Base-by-base conservation (phyloP, 2,888 invertebrate genomes). In the Antheraea yamamai region DNA sequence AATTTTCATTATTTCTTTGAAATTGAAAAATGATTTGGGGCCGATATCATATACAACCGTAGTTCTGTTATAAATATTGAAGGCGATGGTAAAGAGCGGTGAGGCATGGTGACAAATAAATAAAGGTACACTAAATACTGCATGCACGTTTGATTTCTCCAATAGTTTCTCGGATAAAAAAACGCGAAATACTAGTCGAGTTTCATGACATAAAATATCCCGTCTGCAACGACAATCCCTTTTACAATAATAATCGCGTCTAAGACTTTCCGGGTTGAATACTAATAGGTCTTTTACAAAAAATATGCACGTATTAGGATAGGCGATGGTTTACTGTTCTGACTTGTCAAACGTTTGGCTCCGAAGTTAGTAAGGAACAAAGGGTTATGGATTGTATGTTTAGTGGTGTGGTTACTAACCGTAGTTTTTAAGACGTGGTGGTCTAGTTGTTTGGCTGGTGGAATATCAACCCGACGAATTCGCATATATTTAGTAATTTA, bases 211-310 rank as follows among this genome's bases (percentile, higher is more conserved):
- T 61, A 61, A 80, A 85, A 77, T 79, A 75, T 82, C 83, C 76
- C 82, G 87, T 85, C 79, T 88, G 81, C 76, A 75, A 74, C 61
- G 71, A 73, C 61, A 70, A 75, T 74, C 81, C 81, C 83, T 85
- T 87, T 86, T 83, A 80, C 83, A 83, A 85, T 86, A 85, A 81
- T 86, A 87, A 88, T 87, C 83, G 83, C 78, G 79, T 78, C 76
- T 77, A 79, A 73, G 81, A 75, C 79, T 81, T 80, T 80, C 55
- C 55, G 16, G 55, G 51, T 64, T 55, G 89, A 89, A 89, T 91
- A 88, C 84, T 84, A 89, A 91, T 88, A 81, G 81, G 81, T 81
- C 81, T 79, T 83, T 91, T 88, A 83, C 87, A 86, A 90, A 39
- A 85, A 78, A 82, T 80, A 78, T 83, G 80, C 91, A 90, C 91